Evolutionary conservation across 30 jellyfish, hydroid and myxozoan genomes (phyloP).

Genomic region (Pelagia noctiluca): DNA sequence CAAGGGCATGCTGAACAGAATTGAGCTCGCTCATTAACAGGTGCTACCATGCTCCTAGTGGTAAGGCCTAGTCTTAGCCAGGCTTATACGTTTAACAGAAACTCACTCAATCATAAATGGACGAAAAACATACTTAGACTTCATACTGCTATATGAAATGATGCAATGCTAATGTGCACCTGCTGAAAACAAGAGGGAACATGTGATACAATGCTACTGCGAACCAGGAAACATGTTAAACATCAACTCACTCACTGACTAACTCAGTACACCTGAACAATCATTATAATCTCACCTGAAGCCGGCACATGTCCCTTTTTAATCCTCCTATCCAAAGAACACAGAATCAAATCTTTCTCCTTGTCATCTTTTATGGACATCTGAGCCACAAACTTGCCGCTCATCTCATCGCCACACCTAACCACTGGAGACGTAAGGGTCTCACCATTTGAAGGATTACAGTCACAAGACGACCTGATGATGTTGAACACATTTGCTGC

Average conservation of each 20-base stretch:
- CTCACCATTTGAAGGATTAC: constrained; percentile 28
- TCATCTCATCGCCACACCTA: constrained; percentile 71
- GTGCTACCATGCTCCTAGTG: too few relatives aligned
- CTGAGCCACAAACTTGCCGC: constrained; percentile 71
- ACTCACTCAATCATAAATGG: too few relatives aligned
- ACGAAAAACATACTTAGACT: too few relatives aligned
- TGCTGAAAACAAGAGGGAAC: not conserved
- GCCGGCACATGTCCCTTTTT: constrained; percentile 60
- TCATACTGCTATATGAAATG: too few relatives aligned
- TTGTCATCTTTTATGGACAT: constrained; percentile 35
- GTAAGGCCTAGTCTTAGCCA: too few relatives aligned
- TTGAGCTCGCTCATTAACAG: too few relatives aligned
- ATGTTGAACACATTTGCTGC: constrained; percentile 23
- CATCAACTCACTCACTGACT: too few relatives aligned
- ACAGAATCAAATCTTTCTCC: constrained; percentile 40
- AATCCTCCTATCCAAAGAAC: constrained; percentile 43
- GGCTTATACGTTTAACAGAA: too few relatives aligned
- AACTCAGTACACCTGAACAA: too few relatives aligned
- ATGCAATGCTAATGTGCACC: not conserved
- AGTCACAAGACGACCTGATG: constrained; percentile 66
- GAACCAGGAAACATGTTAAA: too few relatives aligned
- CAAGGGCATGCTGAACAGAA: too few relatives aligned
- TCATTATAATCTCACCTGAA: constrained; percentile 80
- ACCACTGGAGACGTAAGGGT: constrained; percentile 42
- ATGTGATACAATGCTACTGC: too few relatives aligned